These are phyloP conservation scores for Camponotus floridanus DNA, from an alignment of 1,140 invertebrate genomes.

Conservation along the genomic window DNA sequence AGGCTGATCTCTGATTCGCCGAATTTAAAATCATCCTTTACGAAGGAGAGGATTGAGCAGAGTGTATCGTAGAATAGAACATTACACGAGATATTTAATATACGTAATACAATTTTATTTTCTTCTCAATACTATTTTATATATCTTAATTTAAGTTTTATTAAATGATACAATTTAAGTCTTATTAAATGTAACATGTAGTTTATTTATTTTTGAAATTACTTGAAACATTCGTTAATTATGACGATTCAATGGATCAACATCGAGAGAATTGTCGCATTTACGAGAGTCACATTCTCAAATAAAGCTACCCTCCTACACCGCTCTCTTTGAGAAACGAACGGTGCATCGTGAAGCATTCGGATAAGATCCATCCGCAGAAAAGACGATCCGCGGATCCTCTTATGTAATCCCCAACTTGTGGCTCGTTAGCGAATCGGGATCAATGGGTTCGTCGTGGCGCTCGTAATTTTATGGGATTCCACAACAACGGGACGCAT, in stretches of 20 bases:
- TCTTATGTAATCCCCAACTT: conserved; percentile 56
- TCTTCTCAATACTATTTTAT: neutral
- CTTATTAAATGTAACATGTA: neutral
- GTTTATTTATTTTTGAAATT: neutral
- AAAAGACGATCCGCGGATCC: conserved; percentile 74
- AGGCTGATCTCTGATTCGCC: conserved; percentile 32
- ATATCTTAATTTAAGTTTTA: neutral
- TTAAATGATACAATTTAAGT: too few relatives aligned
- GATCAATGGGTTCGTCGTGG: conserved; percentile 80
- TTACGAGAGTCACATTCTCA: neutral
- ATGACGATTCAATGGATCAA: neutral
- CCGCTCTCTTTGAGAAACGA: conserved; percentile 18
- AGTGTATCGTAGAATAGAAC: neutral
- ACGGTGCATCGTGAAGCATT: conserved; percentile 28
- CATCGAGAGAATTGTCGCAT: neutral
- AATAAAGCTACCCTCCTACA: conserved; percentile 13
- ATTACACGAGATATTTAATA: neutral
- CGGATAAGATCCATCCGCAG: conserved; percentile 62
- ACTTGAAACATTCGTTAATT: conserved; percentile 12
- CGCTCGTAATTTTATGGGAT: conserved; percentile 81
- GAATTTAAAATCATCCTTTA: conserved; percentile 30
- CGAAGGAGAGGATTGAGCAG: neutral
- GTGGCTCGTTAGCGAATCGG: conserved; percentile 76
- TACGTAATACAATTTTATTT: neutral
- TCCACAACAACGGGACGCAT: conserved; percentile 75